Evolutionary conservation across 2,797 vertebrate species (phyloP).

Genomic region (Lophius americanus): DNA sequence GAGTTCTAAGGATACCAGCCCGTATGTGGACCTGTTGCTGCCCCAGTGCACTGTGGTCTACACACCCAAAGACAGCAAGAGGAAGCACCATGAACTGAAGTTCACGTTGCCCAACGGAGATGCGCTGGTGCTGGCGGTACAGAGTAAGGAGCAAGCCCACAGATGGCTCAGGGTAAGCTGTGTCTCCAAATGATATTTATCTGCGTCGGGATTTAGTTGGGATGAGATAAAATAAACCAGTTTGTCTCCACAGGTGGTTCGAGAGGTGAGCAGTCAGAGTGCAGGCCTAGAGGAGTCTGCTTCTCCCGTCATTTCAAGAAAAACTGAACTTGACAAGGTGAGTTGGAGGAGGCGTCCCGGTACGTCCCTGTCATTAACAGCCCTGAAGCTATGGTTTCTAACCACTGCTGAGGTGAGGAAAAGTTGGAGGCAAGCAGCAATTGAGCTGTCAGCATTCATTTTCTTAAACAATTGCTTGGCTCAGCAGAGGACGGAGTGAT

Average conservation of each 20-base stretch:
- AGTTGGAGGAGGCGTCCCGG: conserved; percentile 8
- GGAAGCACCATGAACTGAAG: conserved; percentile 95
- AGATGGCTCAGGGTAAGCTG: conserved; percentile 91
- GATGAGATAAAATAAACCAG: conserved; percentile 3
- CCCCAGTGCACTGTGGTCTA: conserved; percentile 89
- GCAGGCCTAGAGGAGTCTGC: conserved; percentile 78
- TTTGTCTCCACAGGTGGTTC: conserved; percentile 85
- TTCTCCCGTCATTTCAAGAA: conserved; percentile 87
- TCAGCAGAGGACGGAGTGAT: neutral
- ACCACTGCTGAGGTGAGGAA: conserved; percentile 44
- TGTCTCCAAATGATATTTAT: neutral
- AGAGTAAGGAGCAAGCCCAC: conserved; percentile 96
- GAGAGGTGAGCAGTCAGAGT: conserved; percentile 85
- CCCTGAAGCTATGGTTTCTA: conserved; percentile 17
- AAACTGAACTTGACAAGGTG: conserved; percentile 94
- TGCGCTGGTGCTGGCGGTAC: conserved; percentile 90
- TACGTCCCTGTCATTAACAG: neutral
- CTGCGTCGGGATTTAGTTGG: conserved; percentile 4
- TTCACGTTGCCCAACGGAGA: conserved; percentile 91
- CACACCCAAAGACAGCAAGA: conserved; percentile 91
- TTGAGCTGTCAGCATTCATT: conserved; percentile 65
- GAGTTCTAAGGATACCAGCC: conserved; percentile 93
- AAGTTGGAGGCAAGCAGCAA: conserved; percentile 44
- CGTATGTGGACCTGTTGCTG: conserved; percentile 89
- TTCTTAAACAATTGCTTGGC: conserved; percentile 44